A percentile compares a stretch with the other conserved stretches of the same genome.
These are phyloP conservation scores for Sycophaga agraensis DNA, from an alignment of 1,140 invertebrate genomes.

Conservation along the genomic window DNA sequence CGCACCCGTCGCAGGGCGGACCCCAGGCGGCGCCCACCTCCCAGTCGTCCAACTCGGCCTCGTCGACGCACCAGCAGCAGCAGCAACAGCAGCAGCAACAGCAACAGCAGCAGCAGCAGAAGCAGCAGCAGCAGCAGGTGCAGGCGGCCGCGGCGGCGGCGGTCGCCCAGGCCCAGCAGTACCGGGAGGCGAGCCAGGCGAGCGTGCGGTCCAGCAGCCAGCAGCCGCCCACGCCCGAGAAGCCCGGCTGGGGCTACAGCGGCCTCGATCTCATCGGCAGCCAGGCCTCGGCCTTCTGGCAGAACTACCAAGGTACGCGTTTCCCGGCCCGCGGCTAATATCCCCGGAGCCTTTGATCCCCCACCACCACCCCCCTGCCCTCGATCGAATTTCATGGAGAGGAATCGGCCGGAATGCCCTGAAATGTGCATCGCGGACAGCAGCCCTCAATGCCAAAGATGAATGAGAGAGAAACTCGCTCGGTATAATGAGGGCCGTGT, in stretches of 20 bases:
- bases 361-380: too few species aligned
- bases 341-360: too few species aligned
- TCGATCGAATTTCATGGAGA: too few species aligned
- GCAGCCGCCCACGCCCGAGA: slow-evolving; percentile 59
- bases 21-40: slow-evolving; percentile 36
- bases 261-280: slow-evolving; percentile 74
- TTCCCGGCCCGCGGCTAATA: too few species aligned
- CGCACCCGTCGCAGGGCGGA: slow-evolving; percentile 47
- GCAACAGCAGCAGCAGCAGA: slow-evolving; percentile 44
- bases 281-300: slow-evolving; percentile 80
- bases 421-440: too few species aligned
- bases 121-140: slow-evolving; percentile 52
- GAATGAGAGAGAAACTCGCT: too few species aligned
- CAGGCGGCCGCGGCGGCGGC: slow-evolving; percentile 68
- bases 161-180: slow-evolving; percentile 70
- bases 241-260: slow-evolving; percentile 69
- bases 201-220: slow-evolving; percentile 44
- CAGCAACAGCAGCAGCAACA: slow-evolving; percentile 45
- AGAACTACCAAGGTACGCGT: slow-evolving; percentile 80
- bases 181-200: slow-evolving; percentile 16
- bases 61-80: slow-evolving; percentile 53
- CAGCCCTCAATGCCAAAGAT: too few species aligned
- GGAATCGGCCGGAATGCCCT: too few species aligned
- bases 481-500: too few species aligned
- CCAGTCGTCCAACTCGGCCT: slow-evolving; percentile 42